A percentile compares a stretch with the other conserved stretches of the same genome.
Evolutionary conservation across 2,113 vertebrate genomes (phyloP).

Genomic region (Hydrochoerus hydrochaeris): DNA sequence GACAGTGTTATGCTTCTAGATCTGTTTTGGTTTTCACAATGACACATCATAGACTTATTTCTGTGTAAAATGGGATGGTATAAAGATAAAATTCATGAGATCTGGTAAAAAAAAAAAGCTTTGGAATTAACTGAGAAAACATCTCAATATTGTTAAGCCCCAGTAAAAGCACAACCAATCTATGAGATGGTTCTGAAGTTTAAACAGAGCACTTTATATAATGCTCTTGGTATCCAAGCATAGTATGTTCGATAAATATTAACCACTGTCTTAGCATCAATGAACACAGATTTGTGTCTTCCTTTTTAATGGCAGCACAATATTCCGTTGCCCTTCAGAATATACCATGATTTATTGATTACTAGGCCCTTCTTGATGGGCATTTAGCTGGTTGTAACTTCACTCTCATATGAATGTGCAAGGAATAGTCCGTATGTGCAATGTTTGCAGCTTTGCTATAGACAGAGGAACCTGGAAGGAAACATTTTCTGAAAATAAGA

Average conservation of each 20-base stretch:
- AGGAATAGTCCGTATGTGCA: rapidly evolving
- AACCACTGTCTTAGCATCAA: background rate
- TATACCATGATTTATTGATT: rapidly evolving
- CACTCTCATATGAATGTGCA: background rate
- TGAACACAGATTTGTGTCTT: background rate
- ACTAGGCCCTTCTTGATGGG: background rate
- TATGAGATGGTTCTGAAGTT: background rate
- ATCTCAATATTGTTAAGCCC: background rate
- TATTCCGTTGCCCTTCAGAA: background rate
- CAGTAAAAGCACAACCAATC: background rate
- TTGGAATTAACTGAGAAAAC: background rate
- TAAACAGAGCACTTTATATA: background rate
- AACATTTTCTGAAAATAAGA: conserved; percentile 38
- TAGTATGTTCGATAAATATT: background rate
- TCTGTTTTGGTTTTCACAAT: background rate
- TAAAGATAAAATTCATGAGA: background rate
- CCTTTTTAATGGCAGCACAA: background rate
- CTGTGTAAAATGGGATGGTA: background rate
- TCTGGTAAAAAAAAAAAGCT: background rate
- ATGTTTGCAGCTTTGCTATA: background rate
- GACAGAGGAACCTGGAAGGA: background rate
- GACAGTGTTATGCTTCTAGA: no score
- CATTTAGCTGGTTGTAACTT: background rate
- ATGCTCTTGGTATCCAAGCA: background rate
- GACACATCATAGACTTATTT: background rate